Evolutionary conservation across 2,797 vertebrate genomes (phyloP).

Genomic region (Sebastes minor): DNA sequence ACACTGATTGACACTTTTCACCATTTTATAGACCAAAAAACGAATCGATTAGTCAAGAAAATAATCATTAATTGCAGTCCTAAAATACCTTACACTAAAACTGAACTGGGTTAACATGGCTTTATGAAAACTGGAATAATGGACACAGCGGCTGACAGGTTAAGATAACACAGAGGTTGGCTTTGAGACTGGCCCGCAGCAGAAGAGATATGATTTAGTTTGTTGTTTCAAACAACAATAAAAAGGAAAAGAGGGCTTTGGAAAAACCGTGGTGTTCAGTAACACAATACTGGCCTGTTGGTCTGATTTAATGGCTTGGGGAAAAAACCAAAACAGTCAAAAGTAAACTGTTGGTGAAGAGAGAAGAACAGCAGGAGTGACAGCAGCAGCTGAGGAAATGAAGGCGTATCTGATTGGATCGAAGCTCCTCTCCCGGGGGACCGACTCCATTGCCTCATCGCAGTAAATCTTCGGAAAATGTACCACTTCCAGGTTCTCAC

Average conservation of each 20-base stretch:
- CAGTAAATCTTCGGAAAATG: conserved; percentile 59
- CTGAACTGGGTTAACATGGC: background rate
- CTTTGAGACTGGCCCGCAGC: background rate
- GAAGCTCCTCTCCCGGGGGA: conserved; percentile 31
- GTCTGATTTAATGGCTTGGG: background rate
- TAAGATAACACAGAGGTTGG: background rate
- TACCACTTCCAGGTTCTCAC: conserved; percentile 70
- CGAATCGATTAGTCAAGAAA: too few relatives aligned
- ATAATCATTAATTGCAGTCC: too few relatives aligned
- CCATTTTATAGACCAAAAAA: too few relatives aligned
- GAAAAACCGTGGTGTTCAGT: background rate
- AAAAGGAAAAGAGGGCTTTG: background rate
- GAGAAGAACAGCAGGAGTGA: conserved; percentile 1
- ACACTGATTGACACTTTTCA: too few relatives aligned
- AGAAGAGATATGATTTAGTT: background rate
- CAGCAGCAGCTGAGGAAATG: conserved; percentile 58
- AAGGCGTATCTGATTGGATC: conserved; percentile 34
- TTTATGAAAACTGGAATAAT: background rate
- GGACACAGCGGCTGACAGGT: conserved; percentile 1
- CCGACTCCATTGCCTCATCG: conserved; percentile 51
- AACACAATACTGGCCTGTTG: background rate
- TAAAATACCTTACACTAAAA: background rate
- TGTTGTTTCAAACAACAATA: background rate
- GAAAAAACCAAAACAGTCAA: background rate
- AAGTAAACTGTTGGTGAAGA: background rate